phyloP scores from a whole-genome alignment of 1,140 invertebrate genomes.

The Wiebesia pumilae region DNA sequence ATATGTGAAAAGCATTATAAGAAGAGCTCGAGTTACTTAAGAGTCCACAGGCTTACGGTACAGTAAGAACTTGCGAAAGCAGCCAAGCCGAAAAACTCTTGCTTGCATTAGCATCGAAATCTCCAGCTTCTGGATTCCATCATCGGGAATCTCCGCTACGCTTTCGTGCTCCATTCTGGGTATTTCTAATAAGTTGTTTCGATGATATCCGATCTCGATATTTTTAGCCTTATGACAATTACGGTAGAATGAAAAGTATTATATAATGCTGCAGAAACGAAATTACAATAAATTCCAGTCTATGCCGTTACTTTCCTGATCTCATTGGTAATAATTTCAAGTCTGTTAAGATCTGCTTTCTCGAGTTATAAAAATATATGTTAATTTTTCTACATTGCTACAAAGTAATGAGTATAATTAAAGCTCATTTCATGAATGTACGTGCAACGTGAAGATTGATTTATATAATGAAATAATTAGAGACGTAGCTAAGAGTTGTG shows the following conservation, averaged over 20 bases:
- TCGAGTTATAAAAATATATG: too few species aligned
- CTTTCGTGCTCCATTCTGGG: background rate
- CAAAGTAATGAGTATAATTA: background rate
- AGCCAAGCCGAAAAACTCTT: background rate
- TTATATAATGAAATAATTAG: background rate
- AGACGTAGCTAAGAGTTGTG: background rate
- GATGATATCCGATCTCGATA: too few species aligned
- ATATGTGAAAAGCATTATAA: too few species aligned
- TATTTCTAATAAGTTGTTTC: too few species aligned
- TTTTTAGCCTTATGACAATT: too few species aligned
- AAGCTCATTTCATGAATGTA: background rate
- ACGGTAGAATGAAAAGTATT: background rate
- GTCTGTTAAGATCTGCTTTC: background rate
- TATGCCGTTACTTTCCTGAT: background rate
- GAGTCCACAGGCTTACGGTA: background rate
- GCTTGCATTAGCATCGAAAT: constrained; percentile 28
- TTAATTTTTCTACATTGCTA: background rate
- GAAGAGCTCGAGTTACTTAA: background rate
- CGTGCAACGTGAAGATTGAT: background rate
- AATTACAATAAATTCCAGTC: background rate
- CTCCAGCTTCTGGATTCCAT: background rate
- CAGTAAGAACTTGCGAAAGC: background rate
- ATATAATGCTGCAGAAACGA: background rate
- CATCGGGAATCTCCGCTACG: background rate
- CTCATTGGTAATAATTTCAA: background rate